A percentile compares a stretch with the other conserved stretches of the same genome.
Conservation (phyloP, 2,888 invertebrate genomes). For the Epistrophella euchroma region DNA sequence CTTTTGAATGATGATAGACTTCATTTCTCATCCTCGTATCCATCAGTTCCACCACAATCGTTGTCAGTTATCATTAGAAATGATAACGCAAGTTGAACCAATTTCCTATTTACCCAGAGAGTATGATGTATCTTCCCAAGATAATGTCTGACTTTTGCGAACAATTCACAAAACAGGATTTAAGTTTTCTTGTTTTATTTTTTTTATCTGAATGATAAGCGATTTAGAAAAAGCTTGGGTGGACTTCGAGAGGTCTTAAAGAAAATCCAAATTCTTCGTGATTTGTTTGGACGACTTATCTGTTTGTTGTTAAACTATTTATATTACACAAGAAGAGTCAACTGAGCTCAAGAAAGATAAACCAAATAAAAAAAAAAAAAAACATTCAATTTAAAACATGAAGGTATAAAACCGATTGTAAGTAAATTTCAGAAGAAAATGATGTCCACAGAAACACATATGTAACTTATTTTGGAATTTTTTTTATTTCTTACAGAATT, state of each 20-base stretch:
- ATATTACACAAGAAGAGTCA: conserved; percentile 4
- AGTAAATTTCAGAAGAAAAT: conserved; percentile 15
- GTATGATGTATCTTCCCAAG: conserved; percentile 49
- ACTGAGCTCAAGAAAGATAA: not conserved
- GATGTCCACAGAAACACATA: conserved; percentile 12
- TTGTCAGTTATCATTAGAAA: conserved; percentile 67
- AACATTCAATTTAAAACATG: not conserved
- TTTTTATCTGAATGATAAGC: conserved; percentile 1
- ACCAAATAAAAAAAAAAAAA: not conserved
- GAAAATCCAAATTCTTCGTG: not conserved
- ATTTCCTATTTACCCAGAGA: conserved; percentile 20
- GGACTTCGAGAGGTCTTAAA: not conserved
- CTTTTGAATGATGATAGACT: conserved; percentile 56
- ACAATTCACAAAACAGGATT: conserved; percentile 33
- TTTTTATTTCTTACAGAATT: not conserved
- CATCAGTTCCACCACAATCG: conserved; percentile 28
- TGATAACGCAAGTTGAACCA: conserved; percentile 67
- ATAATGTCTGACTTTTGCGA: conserved; percentile 40
- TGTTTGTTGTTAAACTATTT: conserved; percentile 27
- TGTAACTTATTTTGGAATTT: conserved; percentile 18
- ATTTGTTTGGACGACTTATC: conserved; percentile 12
- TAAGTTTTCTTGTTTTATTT: conserved; percentile 15
- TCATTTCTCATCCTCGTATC: conserved; percentile 36
- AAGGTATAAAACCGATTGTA: conserved; percentile 29
- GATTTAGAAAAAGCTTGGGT: conserved; percentile 10